Evolutionary conservation across 2,888 invertebrate species (phyloP).

Genomic region (Bembecia ichneumoniformis): DNA sequence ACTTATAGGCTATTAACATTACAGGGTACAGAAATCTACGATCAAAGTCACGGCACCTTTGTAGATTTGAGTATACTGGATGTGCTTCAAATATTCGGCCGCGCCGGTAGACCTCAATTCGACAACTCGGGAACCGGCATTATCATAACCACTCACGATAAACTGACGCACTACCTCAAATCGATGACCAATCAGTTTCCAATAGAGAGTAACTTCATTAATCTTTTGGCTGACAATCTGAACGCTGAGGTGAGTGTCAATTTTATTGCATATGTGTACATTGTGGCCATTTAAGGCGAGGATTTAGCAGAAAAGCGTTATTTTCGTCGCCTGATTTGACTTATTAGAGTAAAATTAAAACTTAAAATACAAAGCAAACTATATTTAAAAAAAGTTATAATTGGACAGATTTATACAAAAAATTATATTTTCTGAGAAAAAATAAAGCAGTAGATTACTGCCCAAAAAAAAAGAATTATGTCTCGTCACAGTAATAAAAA

Average conservation of each 20-base stretch:
- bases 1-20: too few species aligned
- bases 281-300: neutral
- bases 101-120: slow-evolving; percentile 98
- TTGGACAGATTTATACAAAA: too few species aligned
- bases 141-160: slow-evolving; percentile 94
- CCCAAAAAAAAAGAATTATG: too few species aligned
- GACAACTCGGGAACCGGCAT: slow-evolving; percentile 95
- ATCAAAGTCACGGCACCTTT: slow-evolving; percentile 93
- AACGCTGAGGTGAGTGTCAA: slow-evolving; percentile 88
- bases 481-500: too few species aligned
- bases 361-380: too few species aligned
- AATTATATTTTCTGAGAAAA: too few species aligned
- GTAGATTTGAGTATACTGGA: slow-evolving; percentile 97
- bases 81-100: slow-evolving; percentile 97
- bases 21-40: slow-evolving; percentile 97
- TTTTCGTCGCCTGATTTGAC: too few species aligned
- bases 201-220: slow-evolving; percentile 97
- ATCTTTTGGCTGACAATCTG: slow-evolving; percentile 92
- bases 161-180: slow-evolving; percentile 93
- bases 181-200: slow-evolving; percentile 96
- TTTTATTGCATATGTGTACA: neutral
- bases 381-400: too few species aligned
- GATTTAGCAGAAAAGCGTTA: too few species aligned
- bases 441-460: too few species aligned
- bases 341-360: too few species aligned